Base-by-base conservation (phyloP, 2,113 vertebrate genomes). In the Microtus montanus region DNA sequence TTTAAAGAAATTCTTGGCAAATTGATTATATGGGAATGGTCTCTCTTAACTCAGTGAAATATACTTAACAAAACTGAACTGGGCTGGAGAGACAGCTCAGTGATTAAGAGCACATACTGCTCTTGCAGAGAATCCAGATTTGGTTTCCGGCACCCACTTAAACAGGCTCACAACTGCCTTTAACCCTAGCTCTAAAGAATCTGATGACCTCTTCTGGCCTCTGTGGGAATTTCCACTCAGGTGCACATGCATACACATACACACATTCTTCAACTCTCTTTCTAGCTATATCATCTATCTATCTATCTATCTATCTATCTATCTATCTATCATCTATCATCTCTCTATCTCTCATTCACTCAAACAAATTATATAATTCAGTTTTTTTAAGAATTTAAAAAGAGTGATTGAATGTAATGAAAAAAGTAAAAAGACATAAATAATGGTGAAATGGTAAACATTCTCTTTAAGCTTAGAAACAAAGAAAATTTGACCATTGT, bases 381-480 rank as follows among this genome's bases (percentile, higher is more conserved):
- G 52, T 12, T 64, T 33, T 33, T 66, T 22, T 13, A 47, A 66
- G 33, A 66, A 47, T 35, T 79, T 17, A 17, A 61, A 84, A 52
- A 41, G 28, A 74, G 71, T 35, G 79, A 41, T 22, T 61, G n/a
- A 61, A 38, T 38, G 12, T 87, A 77, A 58, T 47, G 38, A 38
- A 52, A 75, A 41, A 54, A 80, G 28, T 78, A 78, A 54, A 79
- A 28, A 85, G 9, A 54, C 44, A 52, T 54, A 75, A 86, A 47
- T 38, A 82, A 52, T 86, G 49, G 49, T 82, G 80, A 54, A 94
- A 41, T 38, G 35, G 20, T 38, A 82, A 79, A 15, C 7, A 33
- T 80, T 79, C 47, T 88, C 3, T 91, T 84, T 70, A 75, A 82
- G 79, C 26, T 90, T 64, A 82, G 61, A 82, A 95, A 93, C 15